Conservation (phyloP, 2,888 invertebrate genomes). For the Netelia melanura region DNA sequence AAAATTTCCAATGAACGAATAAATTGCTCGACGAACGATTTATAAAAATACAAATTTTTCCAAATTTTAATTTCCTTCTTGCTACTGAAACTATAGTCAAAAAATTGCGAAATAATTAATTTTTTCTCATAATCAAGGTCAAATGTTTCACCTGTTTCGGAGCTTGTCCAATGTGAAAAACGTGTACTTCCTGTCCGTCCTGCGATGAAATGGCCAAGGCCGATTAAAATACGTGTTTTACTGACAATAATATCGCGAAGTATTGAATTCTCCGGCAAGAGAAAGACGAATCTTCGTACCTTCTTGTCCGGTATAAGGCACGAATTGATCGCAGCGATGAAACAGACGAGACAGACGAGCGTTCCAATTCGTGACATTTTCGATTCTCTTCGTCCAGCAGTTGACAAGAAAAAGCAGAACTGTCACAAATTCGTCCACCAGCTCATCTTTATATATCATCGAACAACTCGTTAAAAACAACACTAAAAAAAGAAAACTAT, state of each 20-base stretch:
- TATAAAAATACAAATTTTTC: too few relatives aligned
- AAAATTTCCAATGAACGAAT: too few relatives aligned
- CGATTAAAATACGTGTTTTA: slow-evolving; percentile 74
- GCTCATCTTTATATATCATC: slow-evolving; percentile 39
- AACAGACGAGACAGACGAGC: slow-evolving; percentile 65
- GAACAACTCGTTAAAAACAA: slow-evolving; percentile 5
- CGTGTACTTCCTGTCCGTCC: slow-evolving; percentile 74
- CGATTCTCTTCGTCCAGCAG: slow-evolving; percentile 14
- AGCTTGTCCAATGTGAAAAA: slow-evolving; percentile 70
- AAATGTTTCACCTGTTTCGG: slow-evolving; percentile 22
- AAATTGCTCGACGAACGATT: too few relatives aligned
- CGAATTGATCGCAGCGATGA: slow-evolving; percentile 65
- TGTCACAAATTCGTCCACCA: background rate
- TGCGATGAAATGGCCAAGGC: slow-evolving; percentile 73
- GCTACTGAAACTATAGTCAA: too few relatives aligned
- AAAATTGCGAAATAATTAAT: background rate
- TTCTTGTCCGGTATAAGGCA: slow-evolving; percentile 71
- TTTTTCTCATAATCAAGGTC: background rate
- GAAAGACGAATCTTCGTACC: slow-evolving; percentile 74
- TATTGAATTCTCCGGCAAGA: slow-evolving; percentile 63
- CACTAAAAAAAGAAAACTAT: background rate
- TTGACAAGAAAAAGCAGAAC: slow-evolving; percentile 1
- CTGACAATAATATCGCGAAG: slow-evolving; percentile 62
- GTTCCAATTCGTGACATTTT: slow-evolving; percentile 55
- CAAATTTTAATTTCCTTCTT: too few relatives aligned